Percentiles rank a stretch among this genome's conserved stretches.
phyloP scores from a whole-genome alignment of 2,113 vertebrate genomes.

The Brienomyrus brachyistius region DNA sequence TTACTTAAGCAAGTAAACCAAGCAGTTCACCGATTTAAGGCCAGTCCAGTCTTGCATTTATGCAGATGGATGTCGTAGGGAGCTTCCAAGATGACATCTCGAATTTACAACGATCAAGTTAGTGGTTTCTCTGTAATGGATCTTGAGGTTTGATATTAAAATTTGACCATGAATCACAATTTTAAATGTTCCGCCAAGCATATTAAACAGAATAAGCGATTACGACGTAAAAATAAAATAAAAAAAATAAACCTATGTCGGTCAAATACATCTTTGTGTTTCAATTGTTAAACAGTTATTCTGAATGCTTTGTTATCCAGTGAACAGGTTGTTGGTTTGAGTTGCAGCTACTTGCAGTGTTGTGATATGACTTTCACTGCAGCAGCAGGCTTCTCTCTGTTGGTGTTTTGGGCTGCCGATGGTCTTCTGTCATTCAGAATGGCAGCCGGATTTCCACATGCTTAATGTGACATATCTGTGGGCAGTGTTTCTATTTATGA shows the following conservation, averaged over 20 bases:
- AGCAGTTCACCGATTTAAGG: too few relatives aligned
- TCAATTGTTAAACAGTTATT: background rate
- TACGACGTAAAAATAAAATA: background rate
- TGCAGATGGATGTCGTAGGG: background rate
- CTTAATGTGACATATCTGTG: background rate
- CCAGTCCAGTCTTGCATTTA: background rate
- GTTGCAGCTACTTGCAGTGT: background rate
- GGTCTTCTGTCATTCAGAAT: background rate
- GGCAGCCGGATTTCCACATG: background rate
- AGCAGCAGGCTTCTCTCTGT: background rate
- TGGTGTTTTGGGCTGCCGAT: background rate
- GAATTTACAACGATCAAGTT: background rate
- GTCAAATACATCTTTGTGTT: background rate
- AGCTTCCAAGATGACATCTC: background rate
- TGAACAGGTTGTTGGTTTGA: background rate
- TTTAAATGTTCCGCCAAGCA: background rate
- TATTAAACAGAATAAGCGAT: background rate
- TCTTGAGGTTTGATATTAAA: background rate
- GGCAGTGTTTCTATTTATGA: background rate
- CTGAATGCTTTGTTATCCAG: background rate
- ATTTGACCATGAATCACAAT: background rate
- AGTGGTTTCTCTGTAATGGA: background rate
- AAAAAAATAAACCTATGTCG: background rate
- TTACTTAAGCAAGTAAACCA: background rate
- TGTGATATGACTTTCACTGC: background rate